A percentile compares a stretch with the other conserved stretches of the same genome.
Evolutionary conservation across 2,888 invertebrate species (phyloP).

Genomic region (Drosophila barbarae): DNA sequence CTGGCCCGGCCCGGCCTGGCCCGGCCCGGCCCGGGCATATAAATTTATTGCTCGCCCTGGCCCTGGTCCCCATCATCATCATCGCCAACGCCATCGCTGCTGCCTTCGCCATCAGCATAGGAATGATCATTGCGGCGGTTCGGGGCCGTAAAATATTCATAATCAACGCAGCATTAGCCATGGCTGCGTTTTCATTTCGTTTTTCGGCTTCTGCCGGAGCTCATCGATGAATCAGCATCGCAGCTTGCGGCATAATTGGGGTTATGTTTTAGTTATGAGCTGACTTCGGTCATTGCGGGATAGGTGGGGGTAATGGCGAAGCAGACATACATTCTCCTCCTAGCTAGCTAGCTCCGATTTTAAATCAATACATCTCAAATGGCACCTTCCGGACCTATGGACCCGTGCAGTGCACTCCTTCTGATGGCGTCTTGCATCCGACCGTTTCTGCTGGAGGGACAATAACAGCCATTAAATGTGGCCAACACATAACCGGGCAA

Average conservation of each 20-base stretch:
- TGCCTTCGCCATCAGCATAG: constrained; percentile 19
- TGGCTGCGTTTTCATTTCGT: constrained; percentile 44
- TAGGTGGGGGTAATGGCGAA: constrained; percentile 2
- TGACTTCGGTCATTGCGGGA: background rate
- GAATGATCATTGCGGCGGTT: constrained; percentile 35
- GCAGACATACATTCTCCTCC: background rate
- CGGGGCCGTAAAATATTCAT: constrained; percentile 63
- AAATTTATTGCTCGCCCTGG: constrained; percentile 66
- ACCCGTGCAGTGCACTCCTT: constrained; percentile 5
- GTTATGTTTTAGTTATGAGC: constrained; percentile 44
- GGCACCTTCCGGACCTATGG: constrained; percentile 1
- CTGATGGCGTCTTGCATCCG: constrained; percentile 16
- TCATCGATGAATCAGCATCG: constrained; percentile 39
- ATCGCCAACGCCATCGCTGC: constrained; percentile 17
- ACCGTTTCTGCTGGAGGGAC: constrained; percentile 32
- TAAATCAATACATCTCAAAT: constrained; percentile 33
- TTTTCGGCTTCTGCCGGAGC: constrained; percentile 27
- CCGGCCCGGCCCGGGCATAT: constrained; percentile 41
- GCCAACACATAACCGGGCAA: constrained; percentile 70
- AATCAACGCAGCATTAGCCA: constrained; percentile 63
- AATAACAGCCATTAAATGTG: constrained; percentile 69
- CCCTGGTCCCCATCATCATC: constrained; percentile 26
- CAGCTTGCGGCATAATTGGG: constrained; percentile 39
- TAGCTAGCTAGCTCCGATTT: constrained; percentile 8
- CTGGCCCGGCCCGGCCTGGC: background rate